phyloP scores from a whole-genome alignment of 2,797 vertebrate genomes.

The Zenarchopterus dispar region DNA sequence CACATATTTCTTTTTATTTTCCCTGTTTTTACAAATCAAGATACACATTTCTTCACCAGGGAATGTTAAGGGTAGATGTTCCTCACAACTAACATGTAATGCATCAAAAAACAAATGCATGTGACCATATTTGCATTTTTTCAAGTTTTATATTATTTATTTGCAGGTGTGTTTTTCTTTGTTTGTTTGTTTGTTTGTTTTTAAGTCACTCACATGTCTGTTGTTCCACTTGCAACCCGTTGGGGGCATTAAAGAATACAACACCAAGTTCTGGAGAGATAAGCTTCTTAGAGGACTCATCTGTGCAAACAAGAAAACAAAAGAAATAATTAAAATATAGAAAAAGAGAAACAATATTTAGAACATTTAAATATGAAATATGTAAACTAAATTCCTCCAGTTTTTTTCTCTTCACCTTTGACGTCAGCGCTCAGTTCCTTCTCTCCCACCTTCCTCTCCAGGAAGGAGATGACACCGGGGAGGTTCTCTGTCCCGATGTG shows the following conservation, averaged over 20 bases:
- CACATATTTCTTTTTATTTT: no score
- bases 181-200: no score
- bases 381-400: no score
- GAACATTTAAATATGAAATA: no score
- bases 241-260: slow-evolving; percentile 89
- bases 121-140: background rate
- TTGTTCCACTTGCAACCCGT: slow-evolving; percentile 66
- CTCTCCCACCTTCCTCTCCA: slow-evolving; percentile 91
- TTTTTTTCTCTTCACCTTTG: slow-evolving; percentile 81
- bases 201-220: slow-evolving; percentile 67
- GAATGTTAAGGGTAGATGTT: no score
- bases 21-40: no score
- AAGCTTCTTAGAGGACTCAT: slow-evolving; percentile 87
- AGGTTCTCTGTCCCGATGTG: slow-evolving; percentile 84
- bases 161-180: no score
- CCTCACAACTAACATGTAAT: no score
- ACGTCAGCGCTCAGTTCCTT: slow-evolving; percentile 84
- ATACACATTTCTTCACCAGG: no score
- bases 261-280: slow-evolving; percentile 94
- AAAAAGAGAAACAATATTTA: no score
- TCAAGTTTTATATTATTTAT: background rate
- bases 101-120: no score
- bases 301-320: slow-evolving; percentile 48
- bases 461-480: slow-evolving; percentile 87
- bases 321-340: background rate